These are phyloP conservation scores for Megaleporinus macrocephalus DNA, from an alignment of 2,113 vertebrate species.

Conservation along the genomic window DNA sequence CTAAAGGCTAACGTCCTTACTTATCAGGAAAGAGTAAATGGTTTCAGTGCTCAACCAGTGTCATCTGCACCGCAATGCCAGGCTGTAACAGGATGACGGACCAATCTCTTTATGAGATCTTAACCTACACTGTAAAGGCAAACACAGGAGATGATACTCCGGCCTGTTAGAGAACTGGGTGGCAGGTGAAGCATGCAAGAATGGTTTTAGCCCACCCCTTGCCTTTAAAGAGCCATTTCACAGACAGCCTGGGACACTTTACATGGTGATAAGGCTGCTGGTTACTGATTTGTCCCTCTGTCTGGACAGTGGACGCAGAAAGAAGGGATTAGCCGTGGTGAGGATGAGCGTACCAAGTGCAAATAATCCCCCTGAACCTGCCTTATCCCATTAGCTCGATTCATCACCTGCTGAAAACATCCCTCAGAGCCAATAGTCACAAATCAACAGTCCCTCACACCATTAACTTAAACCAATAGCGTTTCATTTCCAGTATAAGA, in stretches of 20 bases:
- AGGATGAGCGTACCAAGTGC: conserved; percentile 44
- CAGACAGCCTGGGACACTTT: background rate
- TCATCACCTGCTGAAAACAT: conserved; percentile 53
- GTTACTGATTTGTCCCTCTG: background rate
- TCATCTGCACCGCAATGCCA: background rate
- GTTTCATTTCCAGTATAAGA: background rate
- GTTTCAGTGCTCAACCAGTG: background rate
- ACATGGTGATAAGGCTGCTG: background rate
- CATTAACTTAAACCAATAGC: background rate
- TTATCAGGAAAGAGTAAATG: conserved; percentile 1
- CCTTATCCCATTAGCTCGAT: conserved; percentile 58
- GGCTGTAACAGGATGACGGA: background rate
- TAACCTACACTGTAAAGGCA: background rate
- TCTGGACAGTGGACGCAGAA: conserved; percentile 29
- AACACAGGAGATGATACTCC: background rate
- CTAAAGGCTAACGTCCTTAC: background rate
- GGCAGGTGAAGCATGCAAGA: no score
- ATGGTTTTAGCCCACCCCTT: background rate
- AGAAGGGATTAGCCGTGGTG: conserved; percentile 38
- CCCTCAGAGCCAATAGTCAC: background rate
- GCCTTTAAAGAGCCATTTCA: background rate
- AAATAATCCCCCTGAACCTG: conserved; percentile 54
- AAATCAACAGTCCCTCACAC: background rate
- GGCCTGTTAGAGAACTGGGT: background rate
- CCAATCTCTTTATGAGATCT: conserved; percentile 23